Evolutionary conservation across 1,140 invertebrate species (phyloP).

Genomic region (Gonatopus flavifemur): DNA sequence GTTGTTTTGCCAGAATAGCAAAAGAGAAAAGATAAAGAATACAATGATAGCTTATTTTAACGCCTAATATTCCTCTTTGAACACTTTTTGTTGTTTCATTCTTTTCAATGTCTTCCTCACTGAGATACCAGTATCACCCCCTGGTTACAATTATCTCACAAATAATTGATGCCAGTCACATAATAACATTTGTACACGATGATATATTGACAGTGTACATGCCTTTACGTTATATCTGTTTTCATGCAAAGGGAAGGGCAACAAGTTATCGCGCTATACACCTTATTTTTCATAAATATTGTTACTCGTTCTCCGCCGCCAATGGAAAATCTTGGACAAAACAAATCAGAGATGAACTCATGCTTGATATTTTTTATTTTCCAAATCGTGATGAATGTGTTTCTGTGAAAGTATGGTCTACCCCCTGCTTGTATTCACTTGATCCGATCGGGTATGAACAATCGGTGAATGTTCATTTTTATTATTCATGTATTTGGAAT

Average conservation of each 20-base stretch:
- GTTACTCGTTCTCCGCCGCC: constrained; percentile 14
- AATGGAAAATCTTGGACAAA: constrained; percentile 19
- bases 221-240: no score
- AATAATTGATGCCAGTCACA: constrained; percentile 44
- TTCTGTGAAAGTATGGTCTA: no score
- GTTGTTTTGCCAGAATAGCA: background rate
- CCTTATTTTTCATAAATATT: constrained; percentile 34
- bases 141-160: constrained; percentile 50
- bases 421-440: no score
- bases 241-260: constrained; percentile 35
- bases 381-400: no score
- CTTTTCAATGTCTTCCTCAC: constrained; percentile 11
- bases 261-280: constrained; percentile 42
- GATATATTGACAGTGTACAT: no score
- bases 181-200: constrained; percentile 27
- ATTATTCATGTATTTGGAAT: no score
- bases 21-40: background rate
- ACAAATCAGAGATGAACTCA: background rate
- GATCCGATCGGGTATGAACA: no score
- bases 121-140: constrained; percentile 46
- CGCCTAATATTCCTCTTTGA: background rate
- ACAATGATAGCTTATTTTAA: background rate
- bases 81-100: background rate
- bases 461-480: no score
- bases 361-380: background rate